Base-by-base conservation (phyloP, 2,797 vertebrate species). In the Xerus rutilus region DNA sequence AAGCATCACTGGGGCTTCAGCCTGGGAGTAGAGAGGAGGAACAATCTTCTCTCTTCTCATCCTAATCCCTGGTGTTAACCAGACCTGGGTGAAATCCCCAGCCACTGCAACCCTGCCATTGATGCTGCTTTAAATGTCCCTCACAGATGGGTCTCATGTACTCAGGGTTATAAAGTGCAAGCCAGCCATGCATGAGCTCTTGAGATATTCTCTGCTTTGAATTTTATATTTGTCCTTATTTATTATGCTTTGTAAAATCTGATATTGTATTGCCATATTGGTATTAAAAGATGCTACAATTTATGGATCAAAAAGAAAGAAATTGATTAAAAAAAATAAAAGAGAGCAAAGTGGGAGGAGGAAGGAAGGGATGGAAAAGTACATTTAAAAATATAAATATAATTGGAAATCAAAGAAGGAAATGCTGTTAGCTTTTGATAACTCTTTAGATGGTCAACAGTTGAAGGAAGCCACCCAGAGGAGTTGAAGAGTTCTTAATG, bases 281-380 rank as follows among this genome's bases (percentile, higher is more conserved):
- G n/a, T 83, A 86, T 62, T 74, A 89, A 87, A 82, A 25, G 18
- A 74, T 64, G 14, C 90, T 84, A 62, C 10, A 94, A 17, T 62
- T 79, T 81, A 73, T 39, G 28, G 74, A 86, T 45, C 74, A 47
- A 59, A 76, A 89, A 47, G 21, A 47, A 15, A 59, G 23, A n/a
- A 67, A 52, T 69, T 69, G 39, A 47, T 70, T 54, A 70, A 70
- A 39, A 70, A 49, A 20, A 64, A 52, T 72, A 47, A 57, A 67
- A 32, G 52, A 52, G 84, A 90, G 47, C 1, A n/a, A 93, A 93
- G 32, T 72, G 64, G 74, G 52, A 86, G 39, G 76, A 85, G 7
- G 30, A 72, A 70, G 57, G 73, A 96, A 57, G 23, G 72, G 67
- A 73, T 70, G 45, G 87, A 93, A 84, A 95, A 88, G 39, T 74